Evolutionary conservation across 2,888 invertebrate genomes (phyloP).

Genomic region (Lasioglossum villosulum): DNA sequence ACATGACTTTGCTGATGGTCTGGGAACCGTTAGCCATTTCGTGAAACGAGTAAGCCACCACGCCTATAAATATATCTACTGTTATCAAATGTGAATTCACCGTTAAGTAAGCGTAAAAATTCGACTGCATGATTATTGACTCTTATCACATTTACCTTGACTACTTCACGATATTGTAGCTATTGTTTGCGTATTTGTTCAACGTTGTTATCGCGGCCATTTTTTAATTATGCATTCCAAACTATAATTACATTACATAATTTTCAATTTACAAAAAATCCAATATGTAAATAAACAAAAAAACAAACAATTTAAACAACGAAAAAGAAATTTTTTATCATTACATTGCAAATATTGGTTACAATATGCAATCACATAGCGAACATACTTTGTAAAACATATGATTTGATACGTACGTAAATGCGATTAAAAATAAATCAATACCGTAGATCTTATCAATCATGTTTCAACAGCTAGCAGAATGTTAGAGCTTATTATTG

Average conservation of each 20-base stretch:
- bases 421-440: conserved; percentile 14
- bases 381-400: not conserved
- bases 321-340: too few species aligned
- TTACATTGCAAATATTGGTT: not conserved
- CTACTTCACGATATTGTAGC: not conserved
- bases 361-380: not conserved
- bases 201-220: not conserved
- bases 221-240: not conserved
- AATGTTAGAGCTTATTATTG: not conserved
- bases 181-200: conserved; percentile 2
- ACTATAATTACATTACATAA: not conserved
- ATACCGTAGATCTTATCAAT: not conserved
- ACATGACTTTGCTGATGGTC: not conserved
- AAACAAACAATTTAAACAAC: too few species aligned
- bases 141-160: conserved; percentile 2
- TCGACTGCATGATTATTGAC: not conserved
- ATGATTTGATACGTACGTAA: not conserved
- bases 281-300: not conserved
- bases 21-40: not conserved
- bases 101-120: not conserved
- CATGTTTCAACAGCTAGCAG: conserved; percentile 7
- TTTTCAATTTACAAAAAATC: not conserved
- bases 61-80: not conserved
- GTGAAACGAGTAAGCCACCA: not conserved
- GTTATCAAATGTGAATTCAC: not conserved